Percentiles rank a stretch among this genome's conserved stretches.
Evolutionary conservation across 37 sponge, comb jelly and placozoan species (phyloP).

Genomic region (Diacarnus erythraeanus): DNA sequence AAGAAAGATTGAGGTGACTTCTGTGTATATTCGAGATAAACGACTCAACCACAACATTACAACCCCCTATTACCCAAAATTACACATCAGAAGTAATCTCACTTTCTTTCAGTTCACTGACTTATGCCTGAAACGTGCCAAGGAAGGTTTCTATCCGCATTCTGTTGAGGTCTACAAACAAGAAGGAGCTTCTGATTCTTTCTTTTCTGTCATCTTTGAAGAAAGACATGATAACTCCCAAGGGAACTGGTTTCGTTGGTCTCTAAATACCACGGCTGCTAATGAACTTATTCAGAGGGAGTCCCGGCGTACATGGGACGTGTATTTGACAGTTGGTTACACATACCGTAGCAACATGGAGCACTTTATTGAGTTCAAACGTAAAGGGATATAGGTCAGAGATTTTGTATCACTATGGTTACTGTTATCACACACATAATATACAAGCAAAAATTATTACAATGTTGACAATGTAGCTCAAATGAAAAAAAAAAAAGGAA

Average conservation of each 20-base stretch:
- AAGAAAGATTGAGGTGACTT: not conserved
- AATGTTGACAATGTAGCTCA: too few species aligned
- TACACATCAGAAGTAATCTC: constrained; percentile 13
- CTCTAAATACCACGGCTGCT: constrained; percentile 1
- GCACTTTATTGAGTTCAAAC: constrained; percentile 16
- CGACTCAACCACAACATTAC: constrained; percentile 34
- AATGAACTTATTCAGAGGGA: not conserved
- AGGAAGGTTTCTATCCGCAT: constrained; percentile 5
- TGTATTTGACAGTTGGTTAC: constrained; percentile 10
- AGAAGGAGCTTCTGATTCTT: not conserved
- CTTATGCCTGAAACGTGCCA: not conserved
- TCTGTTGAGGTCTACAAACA: constrained; percentile 14
- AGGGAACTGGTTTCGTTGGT: constrained; percentile 48
- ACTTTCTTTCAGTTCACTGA: constrained; percentile 31
- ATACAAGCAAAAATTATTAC: too few species aligned
- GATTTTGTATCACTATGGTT: too few species aligned
- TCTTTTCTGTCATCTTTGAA: constrained; percentile 19
- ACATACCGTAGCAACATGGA: constrained; percentile 4
- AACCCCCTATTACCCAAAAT: not conserved
- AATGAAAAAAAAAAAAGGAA: too few species aligned
- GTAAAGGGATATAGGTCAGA: too few species aligned
- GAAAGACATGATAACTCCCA: not conserved
- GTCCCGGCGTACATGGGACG: constrained; percentile 11
- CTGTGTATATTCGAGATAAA: constrained; percentile 40
- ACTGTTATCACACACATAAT: too few species aligned